phyloP scores from a whole-genome alignment of 2,888 invertebrate genomes.

The Eilema caniola region DNA sequence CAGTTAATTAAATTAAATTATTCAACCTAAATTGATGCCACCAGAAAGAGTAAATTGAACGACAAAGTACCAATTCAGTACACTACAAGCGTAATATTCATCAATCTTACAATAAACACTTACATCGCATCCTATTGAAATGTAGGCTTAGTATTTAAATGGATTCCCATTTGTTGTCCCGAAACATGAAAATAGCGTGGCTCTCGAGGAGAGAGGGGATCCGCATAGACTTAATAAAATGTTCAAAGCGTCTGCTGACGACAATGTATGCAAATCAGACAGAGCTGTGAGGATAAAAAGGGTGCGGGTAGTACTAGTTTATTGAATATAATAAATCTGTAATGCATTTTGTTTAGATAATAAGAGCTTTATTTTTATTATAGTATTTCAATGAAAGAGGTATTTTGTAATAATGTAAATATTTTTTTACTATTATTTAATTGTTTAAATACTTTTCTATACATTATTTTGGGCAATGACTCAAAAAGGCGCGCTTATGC shows the following conservation, averaged over 20 bases:
- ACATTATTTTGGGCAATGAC: not conserved
- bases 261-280: slow-evolving; percentile 61
- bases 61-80: slow-evolving; percentile 13
- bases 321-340: not conserved
- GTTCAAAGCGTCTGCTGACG: slow-evolving; percentile 58
- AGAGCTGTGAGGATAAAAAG: slow-evolving; percentile 13
- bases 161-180: slow-evolving; percentile 86
- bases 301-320: slow-evolving; percentile 8
- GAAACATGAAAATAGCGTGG: slow-evolving; percentile 88
- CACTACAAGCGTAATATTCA: slow-evolving; percentile 45
- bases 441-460: not conserved
- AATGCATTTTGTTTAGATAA: not conserved
- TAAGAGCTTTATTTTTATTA: not conserved
- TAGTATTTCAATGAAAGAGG: not conserved
- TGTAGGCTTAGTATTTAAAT: slow-evolving; percentile 86
- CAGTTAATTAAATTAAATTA: not conserved
- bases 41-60: slow-evolving; percentile 10
- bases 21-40: not conserved
- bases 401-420: too few species aligned
- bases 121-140: slow-evolving; percentile 81
- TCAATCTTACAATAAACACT: slow-evolving; percentile 63
- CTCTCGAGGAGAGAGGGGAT: slow-evolving; percentile 81
- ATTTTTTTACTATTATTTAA: not conserved
- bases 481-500: too few species aligned
- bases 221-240: slow-evolving; percentile 73